Evolutionary conservation across 2,113 vertebrate genomes (phyloP), one percentile per base, ranked within the genome.

Genomic region (Caracal caracal): DNA sequence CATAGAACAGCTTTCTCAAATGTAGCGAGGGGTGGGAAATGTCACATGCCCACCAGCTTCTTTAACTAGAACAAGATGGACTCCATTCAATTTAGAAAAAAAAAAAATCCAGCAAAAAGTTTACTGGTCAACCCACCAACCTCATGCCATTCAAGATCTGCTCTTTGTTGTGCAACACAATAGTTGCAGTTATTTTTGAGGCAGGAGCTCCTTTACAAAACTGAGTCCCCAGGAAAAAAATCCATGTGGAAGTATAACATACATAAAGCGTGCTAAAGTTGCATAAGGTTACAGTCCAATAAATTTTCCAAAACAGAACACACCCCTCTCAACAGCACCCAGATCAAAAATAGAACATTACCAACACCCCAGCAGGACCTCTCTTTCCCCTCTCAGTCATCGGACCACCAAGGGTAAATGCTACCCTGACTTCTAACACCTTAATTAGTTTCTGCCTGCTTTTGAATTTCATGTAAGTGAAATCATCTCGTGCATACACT

Each of bases 381-480:
- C 12, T 33, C 2, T 79, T 95, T 71, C 30, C 35, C 37, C 28
- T 73, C n/a, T 63, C 11, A 90, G n/a, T 68, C 22, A 73, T 90
- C 92, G 65, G 20, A 17, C n/a, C 59, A 68, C 6, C 12, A 86
- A 66, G 26, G n/a, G 4, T 68, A 84, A 86, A 91, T 40, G 7
- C 51, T 63, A 63, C 15, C 1, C 10, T 43, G 92, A 43, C 40
- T 95, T 68, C 19, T 47, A 49, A 83, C 24, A 84, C 37, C 20
- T 78, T 37, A 70, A 15, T 78, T 71, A 82, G 6, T 80, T 87
- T 73, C 22, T 82, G 26, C 24, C 35, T 70, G 12, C 19, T 76
- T 88, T 95, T 66, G 63, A 80, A 88, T 90, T 94, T 83, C 88
- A 94, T 79, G 9, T 59, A 65, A 84, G 26, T 83, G 37, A 89